Evolutionary conservation across 2,888 invertebrate species (phyloP), one percentile per base, ranked within the genome.

Genomic region (Cartodere bifasciata): DNA sequence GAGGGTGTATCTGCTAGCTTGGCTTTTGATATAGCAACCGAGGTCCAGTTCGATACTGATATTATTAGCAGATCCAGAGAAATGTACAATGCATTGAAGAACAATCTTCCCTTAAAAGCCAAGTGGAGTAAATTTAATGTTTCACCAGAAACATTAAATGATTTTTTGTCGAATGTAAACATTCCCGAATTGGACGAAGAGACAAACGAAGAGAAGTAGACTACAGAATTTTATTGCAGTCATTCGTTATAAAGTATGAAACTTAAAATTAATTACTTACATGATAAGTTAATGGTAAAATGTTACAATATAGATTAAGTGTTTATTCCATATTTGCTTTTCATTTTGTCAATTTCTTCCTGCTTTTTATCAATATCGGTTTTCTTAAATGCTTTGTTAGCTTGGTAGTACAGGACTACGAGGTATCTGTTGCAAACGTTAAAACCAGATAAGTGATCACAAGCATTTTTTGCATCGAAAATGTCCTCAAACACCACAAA

Each of bases 401-500:
- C 83, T 63, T 98, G 94, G 59, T 97, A 99, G 60, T 98, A 98
- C 4, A 98, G 65, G 2, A 98, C 97, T n/a, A 98, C 97, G 17
- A 99, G 68, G 57, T 99, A 99, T 48, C 98, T 71, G 61, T 97
- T 97, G 58, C 97, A 97, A 16, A 98, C 97, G 60, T 98, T 98
- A 61, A 98, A 98, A 5, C 98, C 98, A 32, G 94, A 94, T 31
- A 98, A 66, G 62, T 98, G 97, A 59, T 98, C 98, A 62, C 98
- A 99, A 3, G 98, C 98, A 67, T 97, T 97, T 63, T 99, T 99
- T 0, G 98, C 98, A 70, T 98, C 98, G 67, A 98, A 99, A 50
- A 99, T 98, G 56, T 99, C 98, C 65, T 98, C 98, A 61, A 95
- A 98, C 0, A 99, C 92, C 27, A 99, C 95, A 72, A 97, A 98